Percentiles rank a stretch among this genome's conserved stretches.
phyloP scores from a whole-genome alignment of 2,113 vertebrate species.

The Gambusia affinis region DNA sequence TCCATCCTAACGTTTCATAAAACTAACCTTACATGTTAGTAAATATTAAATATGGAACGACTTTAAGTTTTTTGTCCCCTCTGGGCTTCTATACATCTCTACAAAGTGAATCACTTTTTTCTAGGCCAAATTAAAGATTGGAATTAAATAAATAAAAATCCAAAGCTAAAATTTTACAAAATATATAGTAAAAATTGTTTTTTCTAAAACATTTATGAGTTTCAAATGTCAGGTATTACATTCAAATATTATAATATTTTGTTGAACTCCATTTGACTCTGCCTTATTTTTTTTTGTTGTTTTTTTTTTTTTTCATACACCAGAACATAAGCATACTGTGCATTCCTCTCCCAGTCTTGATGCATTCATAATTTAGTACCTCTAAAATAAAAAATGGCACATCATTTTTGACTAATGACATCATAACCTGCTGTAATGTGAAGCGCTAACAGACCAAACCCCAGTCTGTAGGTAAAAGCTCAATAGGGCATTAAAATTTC shows the following conservation, averaged over 20 bases:
- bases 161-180: no score
- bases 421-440: slow-evolving; percentile 63
- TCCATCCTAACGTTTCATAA: no score
- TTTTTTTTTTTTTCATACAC: slow-evolving; percentile 2
- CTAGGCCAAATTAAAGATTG: no score
- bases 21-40: no score
- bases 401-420: slow-evolving; percentile 68
- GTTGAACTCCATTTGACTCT: slow-evolving; percentile 25
- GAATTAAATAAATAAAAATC: no score
- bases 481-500: slow-evolving; percentile 69
- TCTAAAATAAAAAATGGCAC: slow-evolving; percentile 68
- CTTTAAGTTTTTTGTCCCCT: no score
- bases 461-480: slow-evolving; percentile 59
- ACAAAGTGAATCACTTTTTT: no score
- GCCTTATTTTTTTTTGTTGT: slow-evolving; percentile 13
- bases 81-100: no score
- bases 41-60: no score
- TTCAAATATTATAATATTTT: not conserved
- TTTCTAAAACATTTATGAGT: not conserved
- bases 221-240: not conserved
- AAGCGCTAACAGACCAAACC: slow-evolving; percentile 53
- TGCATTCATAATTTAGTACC: slow-evolving; percentile 69
- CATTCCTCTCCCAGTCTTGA: slow-evolving; percentile 42
- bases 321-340: slow-evolving; percentile 31
- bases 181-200: no score